Conservation (phyloP, 2,113 vertebrate genomes). For the Nettapus auritus region DNA sequence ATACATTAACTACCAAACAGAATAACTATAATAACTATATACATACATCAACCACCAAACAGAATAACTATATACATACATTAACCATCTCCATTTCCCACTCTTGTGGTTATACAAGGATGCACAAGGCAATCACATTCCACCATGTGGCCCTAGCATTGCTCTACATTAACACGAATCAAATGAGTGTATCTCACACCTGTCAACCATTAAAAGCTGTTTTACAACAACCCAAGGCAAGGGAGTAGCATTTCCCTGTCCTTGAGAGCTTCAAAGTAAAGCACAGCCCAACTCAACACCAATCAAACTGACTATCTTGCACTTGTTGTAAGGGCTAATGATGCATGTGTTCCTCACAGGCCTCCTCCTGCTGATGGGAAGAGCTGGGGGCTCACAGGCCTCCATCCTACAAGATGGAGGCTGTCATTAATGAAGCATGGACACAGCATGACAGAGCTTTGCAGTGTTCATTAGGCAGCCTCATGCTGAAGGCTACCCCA, state of each 20-base stretch:
- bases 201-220: not conserved
- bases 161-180: too few species aligned
- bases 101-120: too few species aligned
- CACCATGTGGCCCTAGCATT: too few species aligned
- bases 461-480: not conserved
- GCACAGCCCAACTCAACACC: not conserved
- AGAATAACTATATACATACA: too few species aligned
- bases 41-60: too few species aligned
- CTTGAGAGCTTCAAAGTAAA: not conserved
- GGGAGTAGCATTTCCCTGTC: not conserved
- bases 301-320: not conserved
- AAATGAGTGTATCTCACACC: too few species aligned
- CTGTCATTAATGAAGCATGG: not conserved
- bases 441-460: fast-evolving
- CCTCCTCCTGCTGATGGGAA: not conserved
- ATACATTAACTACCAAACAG: too few species aligned
- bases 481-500: not conserved
- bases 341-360: fast-evolving
- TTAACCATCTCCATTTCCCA: too few species aligned
- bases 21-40: too few species aligned
- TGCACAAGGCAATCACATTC: too few species aligned
- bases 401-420: not conserved
- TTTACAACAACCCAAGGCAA: not conserved
- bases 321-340: not conserved
- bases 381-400: too few species aligned